A percentile compares a stretch with the other conserved stretches of the same genome.
These are phyloP conservation scores for Marmota monax DNA, from an alignment of 2,113 vertebrate genomes.

Conservation along the genomic window DNA sequence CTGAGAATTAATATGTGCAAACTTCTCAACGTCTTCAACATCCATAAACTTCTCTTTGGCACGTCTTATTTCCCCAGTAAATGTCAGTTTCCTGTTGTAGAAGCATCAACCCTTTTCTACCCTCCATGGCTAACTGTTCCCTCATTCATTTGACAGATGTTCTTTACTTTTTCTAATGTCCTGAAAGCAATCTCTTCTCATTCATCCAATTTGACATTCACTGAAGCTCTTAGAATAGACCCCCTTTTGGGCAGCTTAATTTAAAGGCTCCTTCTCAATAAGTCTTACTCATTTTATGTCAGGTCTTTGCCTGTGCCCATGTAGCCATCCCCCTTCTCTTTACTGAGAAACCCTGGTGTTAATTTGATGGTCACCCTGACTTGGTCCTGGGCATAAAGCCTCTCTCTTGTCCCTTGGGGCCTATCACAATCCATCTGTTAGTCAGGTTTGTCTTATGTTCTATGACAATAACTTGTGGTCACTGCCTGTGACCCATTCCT, in stretches of 20 bases:
- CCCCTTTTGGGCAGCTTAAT: neutral
- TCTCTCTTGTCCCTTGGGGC: neutral
- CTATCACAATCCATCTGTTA: rapidly evolving
- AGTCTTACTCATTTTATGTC: too few species aligned
- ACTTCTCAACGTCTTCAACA: too few species aligned
- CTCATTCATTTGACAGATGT: neutral
- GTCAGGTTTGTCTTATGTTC: neutral
- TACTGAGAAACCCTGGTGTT: neutral
- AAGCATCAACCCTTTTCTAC: neutral
- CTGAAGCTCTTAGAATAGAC: neutral
- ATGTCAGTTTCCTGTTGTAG: too few species aligned
- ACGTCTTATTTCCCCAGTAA: too few species aligned
- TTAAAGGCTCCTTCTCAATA: neutral
- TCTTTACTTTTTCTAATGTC: neutral
- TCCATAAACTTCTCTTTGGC: too few species aligned
- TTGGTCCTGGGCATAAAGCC: neutral
- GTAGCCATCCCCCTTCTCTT: neutral
- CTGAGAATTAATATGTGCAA: too few species aligned
- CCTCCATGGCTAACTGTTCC: neutral
- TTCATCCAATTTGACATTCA: neutral
- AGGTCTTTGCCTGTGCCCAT: neutral
- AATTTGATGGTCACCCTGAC: neutral
- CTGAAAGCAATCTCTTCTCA: neutral
- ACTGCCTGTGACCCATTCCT: neutral
- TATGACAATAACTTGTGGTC: neutral